Evolutionary conservation across 2,113 vertebrate species (phyloP).

Genomic region (Chamaea fasciata): DNA sequence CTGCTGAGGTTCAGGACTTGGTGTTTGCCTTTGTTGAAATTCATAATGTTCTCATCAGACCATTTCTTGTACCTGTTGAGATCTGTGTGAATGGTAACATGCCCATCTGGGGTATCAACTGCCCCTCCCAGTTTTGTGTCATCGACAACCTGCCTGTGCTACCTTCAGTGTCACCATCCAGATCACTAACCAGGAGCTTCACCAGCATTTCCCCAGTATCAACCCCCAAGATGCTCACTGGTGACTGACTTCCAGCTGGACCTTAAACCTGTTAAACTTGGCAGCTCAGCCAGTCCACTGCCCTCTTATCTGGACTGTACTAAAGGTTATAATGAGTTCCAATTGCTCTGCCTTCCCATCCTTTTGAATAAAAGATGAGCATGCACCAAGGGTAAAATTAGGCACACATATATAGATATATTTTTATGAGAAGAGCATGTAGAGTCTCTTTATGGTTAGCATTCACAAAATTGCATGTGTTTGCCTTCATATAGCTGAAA

Average conservation of each 20-base stretch:
- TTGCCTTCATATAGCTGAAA: neutral
- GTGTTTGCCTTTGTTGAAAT: neutral
- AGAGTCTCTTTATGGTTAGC: neutral
- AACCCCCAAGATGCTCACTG: too few species aligned
- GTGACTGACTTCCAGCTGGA: neutral
- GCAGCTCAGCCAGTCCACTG: neutral
- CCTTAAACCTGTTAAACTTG: neutral
- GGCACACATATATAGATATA: neutral
- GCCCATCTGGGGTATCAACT: neutral
- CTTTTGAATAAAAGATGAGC: neutral
- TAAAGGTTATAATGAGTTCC: neutral
- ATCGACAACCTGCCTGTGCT: neutral
- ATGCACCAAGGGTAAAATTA: neutral
- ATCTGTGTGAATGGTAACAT: neutral
- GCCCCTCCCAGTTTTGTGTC: neutral
- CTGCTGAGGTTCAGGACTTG: neutral
- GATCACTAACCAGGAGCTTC: neutral
- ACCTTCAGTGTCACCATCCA: neutral
- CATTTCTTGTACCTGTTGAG: neutral
- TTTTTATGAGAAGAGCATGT: neutral
- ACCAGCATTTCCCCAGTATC: neutral
- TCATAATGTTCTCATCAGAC: neutral
- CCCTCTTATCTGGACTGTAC: neutral
- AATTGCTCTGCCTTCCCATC: neutral
- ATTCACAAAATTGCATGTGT: neutral